Evolutionary conservation across 2,797 vertebrate species (phyloP).

Genomic region (Manis pentadactyla): DNA sequence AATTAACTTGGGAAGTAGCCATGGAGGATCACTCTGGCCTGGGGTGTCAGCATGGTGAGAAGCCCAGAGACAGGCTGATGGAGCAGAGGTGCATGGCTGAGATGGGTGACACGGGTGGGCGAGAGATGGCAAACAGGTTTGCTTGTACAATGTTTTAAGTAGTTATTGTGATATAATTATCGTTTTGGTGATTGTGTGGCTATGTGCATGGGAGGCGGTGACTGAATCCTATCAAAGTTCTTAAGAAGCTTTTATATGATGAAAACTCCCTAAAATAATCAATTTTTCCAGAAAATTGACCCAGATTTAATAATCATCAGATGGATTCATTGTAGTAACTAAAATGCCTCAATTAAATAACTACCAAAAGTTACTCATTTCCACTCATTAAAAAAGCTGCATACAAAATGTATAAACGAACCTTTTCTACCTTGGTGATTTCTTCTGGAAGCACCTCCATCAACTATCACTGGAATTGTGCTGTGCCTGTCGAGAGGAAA

Average conservation of each 20-base stretch:
- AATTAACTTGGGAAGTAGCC: neutral
- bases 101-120: too few relatives aligned
- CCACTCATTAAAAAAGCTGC: too few relatives aligned
- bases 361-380: neutral
- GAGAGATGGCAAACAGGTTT: too few relatives aligned
- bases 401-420: fast-evolving
- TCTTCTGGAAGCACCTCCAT: too few relatives aligned
- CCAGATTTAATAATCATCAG: neutral
- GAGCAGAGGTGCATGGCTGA: neutral
- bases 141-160: neutral
- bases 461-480: neutral
- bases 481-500: slow-evolving; percentile 29
- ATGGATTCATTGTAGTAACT: neutral
- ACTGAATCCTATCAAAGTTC: neutral
- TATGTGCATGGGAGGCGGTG: fast-evolving
- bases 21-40: neutral
- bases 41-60: neutral
- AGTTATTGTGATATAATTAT: neutral
- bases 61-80: too few relatives aligned
- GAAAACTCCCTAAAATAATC: neutral
- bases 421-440: neutral
- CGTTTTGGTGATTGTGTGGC: neutral
- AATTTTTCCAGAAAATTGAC: neutral
- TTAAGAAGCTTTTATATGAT: neutral
- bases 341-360: neutral